phyloP scores from a whole-genome alignment of 2,113 vertebrate genomes.

The Azemiops feae region DNA sequence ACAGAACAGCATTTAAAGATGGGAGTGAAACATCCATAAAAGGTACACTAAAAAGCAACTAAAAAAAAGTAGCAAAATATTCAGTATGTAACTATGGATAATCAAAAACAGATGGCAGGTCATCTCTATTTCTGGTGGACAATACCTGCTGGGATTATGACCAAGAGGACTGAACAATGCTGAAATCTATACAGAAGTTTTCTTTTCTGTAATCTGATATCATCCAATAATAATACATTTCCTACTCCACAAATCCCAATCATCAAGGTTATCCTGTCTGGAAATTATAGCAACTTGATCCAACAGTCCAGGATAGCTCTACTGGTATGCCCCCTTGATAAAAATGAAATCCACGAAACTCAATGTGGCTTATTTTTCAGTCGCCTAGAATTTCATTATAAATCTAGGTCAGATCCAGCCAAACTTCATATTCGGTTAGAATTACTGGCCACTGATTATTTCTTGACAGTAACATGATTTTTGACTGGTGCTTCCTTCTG shows the following conservation, averaged over 20 bases:
- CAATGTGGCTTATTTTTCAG: not conserved
- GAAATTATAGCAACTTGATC: not conserved
- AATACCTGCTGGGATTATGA: not conserved
- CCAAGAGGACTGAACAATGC: not conserved
- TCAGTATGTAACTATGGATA: not conserved
- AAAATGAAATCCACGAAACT: not conserved
- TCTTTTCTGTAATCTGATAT: not conserved
- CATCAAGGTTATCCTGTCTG: not conserved
- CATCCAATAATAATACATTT: not conserved
- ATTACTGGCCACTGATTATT: not conserved
- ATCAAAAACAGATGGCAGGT: not conserved
- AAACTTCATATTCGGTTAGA: not conserved
- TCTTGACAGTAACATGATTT: not conserved
- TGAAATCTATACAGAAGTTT: not conserved
- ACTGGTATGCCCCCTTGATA: not conserved
- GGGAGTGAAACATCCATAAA: not conserved
- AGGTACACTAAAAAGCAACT: not conserved
- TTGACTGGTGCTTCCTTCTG: not conserved
- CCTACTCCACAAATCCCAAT: not conserved
- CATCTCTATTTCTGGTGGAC: not conserved
- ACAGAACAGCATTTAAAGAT: not conserved
- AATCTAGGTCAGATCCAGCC: not conserved
- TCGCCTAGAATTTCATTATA: not conserved
- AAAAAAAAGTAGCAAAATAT: not conserved
- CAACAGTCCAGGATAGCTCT: not conserved